phyloP scores from a whole-genome alignment of 2,113 vertebrate genomes.

The Melanotaenia duboulayi region DNA sequence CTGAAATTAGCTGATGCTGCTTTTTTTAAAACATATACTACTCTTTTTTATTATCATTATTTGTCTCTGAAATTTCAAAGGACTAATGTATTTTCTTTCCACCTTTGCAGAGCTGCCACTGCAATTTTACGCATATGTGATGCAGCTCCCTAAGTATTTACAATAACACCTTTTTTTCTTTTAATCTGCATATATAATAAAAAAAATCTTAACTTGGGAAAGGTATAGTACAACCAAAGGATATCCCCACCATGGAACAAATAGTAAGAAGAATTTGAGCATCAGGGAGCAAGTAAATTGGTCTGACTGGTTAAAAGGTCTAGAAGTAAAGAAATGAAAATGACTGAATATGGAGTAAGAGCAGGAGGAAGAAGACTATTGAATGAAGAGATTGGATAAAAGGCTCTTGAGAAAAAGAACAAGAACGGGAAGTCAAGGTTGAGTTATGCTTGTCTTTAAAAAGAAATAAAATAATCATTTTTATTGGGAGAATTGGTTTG shows the following conservation, averaged over 20 bases:
- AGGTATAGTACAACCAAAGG: background rate
- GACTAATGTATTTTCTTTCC: too few species aligned
- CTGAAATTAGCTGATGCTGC: too few species aligned
- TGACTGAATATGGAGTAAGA: conserved; percentile 1
- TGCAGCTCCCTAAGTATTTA: background rate
- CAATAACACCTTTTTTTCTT: too few species aligned
- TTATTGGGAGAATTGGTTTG: background rate
- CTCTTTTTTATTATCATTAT: too few species aligned
- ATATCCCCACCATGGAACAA: background rate
- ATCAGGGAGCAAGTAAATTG: background rate
- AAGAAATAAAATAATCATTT: background rate
- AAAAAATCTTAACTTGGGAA: background rate
- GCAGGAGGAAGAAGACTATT: background rate
- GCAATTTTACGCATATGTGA: background rate
- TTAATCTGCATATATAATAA: too few species aligned
- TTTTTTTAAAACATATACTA: too few species aligned
- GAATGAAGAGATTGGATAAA: conserved; percentile 16
- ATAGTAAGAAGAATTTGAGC: conserved; percentile 5
- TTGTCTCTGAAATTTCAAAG: too few species aligned
- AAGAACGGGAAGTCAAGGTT: background rate
- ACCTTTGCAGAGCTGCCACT: too few species aligned
- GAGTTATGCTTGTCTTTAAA: background rate
- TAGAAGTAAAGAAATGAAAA: background rate
- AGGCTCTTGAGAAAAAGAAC: conserved; percentile 10
- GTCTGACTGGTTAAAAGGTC: conserved; percentile 28